Evolutionary conservation across 2,797 vertebrate genomes (phyloP).

Genomic region (Fistularia tabacaria): DNA sequence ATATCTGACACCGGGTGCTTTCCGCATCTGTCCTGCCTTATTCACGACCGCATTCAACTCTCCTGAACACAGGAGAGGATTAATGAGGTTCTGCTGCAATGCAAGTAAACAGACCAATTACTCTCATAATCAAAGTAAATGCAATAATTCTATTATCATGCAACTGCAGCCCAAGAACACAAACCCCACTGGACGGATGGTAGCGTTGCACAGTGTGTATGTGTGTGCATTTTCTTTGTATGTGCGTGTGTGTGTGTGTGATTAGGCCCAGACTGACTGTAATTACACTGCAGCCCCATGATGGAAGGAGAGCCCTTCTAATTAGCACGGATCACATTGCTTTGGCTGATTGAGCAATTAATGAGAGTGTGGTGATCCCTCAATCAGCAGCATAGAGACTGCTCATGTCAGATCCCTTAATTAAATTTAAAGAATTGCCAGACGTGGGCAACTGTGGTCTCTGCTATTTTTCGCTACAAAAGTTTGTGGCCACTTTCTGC

Average conservation of each 20-base stretch:
- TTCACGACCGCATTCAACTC: slow-evolving; percentile 1
- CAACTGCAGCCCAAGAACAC: slow-evolving; percentile 12
- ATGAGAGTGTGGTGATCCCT: slow-evolving; percentile 69
- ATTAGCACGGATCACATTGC: slow-evolving; percentile 81
- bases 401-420: slow-evolving; percentile 48
- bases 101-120: slow-evolving; percentile 38
- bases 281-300: slow-evolving; percentile 82
- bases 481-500: slow-evolving; percentile 12
- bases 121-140: slow-evolving; percentile 39
- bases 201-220: neutral
- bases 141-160: slow-evolving; percentile 37
- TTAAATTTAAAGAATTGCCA: slow-evolving; percentile 55
- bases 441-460: slow-evolving; percentile 13
- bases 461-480: slow-evolving; percentile 15
- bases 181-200: neutral
- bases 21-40: neutral
- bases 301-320: slow-evolving; percentile 78
- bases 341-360: slow-evolving; percentile 79
- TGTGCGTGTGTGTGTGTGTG: slow-evolving; percentile 36
- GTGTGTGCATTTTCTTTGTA: neutral
- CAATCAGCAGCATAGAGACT: slow-evolving; percentile 71
- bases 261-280: slow-evolving; percentile 69
- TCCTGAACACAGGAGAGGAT: slow-evolving; percentile 12
- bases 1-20: neutral
- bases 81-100: slow-evolving; percentile 14